Conservation (phyloP, 2,888 invertebrate species). For the Eueremaeus valkanovi region DNA sequence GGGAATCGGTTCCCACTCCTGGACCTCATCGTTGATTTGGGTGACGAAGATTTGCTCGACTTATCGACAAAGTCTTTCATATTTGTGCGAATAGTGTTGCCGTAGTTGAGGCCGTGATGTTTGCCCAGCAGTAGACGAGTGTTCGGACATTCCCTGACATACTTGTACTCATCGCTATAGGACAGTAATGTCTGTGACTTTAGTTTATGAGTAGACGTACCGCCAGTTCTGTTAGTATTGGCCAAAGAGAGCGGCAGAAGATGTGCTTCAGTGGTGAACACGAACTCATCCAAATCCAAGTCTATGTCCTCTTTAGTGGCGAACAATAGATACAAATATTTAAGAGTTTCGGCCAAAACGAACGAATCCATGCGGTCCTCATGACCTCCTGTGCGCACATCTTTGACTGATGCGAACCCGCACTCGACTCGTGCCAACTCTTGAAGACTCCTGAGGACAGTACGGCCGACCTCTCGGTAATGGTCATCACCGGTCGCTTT, state of each 20-base stretch:
- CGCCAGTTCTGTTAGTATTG: conserved; percentile 12
- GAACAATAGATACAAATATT: conserved; percentile 91
- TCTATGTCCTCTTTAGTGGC: conserved; percentile 77
- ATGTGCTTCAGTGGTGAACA: conserved; percentile 92
- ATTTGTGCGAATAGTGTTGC: conserved; percentile 28
- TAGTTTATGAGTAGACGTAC: neutral
- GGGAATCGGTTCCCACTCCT: neutral
- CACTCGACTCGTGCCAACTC: conserved; percentile 87
- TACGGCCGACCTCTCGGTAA: conserved; percentile 85
- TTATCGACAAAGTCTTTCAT: conserved; percentile 37
- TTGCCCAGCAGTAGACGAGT: conserved; percentile 77
- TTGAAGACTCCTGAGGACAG: conserved; percentile 81
- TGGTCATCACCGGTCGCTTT: conserved; percentile 91
- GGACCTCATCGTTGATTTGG: neutral
- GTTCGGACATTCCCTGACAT: conserved; percentile 72
- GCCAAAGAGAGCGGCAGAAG: conserved; percentile 81
- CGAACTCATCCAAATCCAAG: conserved; percentile 76
- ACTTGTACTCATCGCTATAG: conserved; percentile 51
- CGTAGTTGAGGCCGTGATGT: conserved; percentile 62
- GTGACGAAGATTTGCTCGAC: neutral
- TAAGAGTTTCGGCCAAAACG: conserved; percentile 94
- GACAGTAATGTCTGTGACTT: conserved; percentile 36
- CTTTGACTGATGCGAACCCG: conserved; percentile 96
- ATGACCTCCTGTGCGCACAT: conserved; percentile 80
- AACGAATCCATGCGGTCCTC: conserved; percentile 97